Evolutionary conservation across 2,888 invertebrate species (phyloP), one percentile per base, ranked within the genome.

Genomic region (Colletes collaris): DNA sequence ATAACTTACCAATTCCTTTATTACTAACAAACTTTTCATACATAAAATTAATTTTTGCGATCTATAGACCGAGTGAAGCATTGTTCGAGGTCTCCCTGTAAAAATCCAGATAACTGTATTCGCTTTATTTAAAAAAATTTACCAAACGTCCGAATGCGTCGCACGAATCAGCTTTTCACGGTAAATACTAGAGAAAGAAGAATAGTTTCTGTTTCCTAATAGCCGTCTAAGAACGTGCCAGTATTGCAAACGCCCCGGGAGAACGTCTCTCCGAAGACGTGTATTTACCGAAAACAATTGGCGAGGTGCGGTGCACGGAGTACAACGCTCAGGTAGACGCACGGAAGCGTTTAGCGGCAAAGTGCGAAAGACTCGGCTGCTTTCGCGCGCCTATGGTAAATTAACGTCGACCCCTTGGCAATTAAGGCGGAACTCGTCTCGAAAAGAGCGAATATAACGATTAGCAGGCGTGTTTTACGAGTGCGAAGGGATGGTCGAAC

Each of bases 381-480:
- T 58, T 52, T 59, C 59, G 69, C 70, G 60, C 71, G 55, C 13
- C 52, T 62, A 75, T 69, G 60, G 73, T 58, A 69, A 72, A 76
- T 76, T 76, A 74, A 68, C 70, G 53, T 44, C 64, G 60, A 55
- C 35, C 65, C 77, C 46, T 52, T 46, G 64, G 77, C 77, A 83
- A 83, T 83, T 83, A 83, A 79, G 76, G 82, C 79, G 79, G 72
- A 65, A 56, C 76, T 19, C 69, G 64, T 56, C 50, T 68, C 76
- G 49, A 64, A 77, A 81, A 69, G 50, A 64, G 70, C 69, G 77
- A 81, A 53, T 68, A 56, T 52, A 82, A 79, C 79, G 71, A 79
- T 81, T 81, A 72, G 59, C 79, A 49, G 59, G 66, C 76, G 76
- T 79, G 76, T 80, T 80, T 82, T 82, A 82, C 50, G 81, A 69